These are phyloP conservation scores for Pangasius macronema DNA, from an alignment of 2,797 vertebrate genomes.

Conservation along the genomic window DNA sequence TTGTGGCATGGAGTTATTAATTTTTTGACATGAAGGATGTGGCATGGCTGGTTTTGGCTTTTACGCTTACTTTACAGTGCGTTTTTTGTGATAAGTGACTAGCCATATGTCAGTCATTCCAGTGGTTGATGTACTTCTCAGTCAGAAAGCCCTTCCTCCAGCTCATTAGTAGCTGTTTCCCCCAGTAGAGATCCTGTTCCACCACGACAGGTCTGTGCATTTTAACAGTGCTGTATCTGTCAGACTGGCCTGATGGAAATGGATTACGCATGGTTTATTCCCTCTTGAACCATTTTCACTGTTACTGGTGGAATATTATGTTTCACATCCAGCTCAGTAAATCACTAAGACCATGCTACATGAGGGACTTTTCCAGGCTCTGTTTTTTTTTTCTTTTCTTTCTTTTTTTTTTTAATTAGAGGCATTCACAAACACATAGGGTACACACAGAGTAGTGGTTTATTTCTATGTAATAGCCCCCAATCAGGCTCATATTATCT, in stretches of 20 bases:
- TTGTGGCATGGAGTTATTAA: neutral
- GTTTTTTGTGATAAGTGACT: neutral
- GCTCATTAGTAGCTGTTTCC: slow-evolving; percentile 9
- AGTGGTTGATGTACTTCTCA: neutral
- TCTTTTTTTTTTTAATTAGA: neutral
- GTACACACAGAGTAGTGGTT: neutral
- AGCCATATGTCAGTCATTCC: neutral
- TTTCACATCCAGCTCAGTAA: neutral
- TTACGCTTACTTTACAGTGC: neutral
- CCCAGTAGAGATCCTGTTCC: slow-evolving; percentile 6
- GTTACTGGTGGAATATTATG: neutral
- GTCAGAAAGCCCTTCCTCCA: neutral
- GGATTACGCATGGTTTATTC: neutral
- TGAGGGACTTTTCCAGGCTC: neutral
- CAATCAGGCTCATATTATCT: slow-evolving; percentile 18
- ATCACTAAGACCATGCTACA: neutral
- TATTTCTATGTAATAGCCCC: neutral
- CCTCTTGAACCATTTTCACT: slow-evolving; percentile 20
- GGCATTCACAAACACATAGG: slow-evolving; percentile 4
- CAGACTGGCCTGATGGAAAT: slow-evolving; percentile 38
- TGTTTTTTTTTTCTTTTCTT: too few relatives aligned
- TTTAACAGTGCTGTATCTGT: slow-evolving; percentile 40
- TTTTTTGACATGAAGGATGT: neutral
- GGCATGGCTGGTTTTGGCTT: neutral
- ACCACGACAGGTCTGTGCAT: slow-evolving; percentile 39